These are phyloP conservation scores for Ptyas mucosa DNA, from an alignment of 2,113 vertebrate genomes.

Conservation along the genomic window DNA sequence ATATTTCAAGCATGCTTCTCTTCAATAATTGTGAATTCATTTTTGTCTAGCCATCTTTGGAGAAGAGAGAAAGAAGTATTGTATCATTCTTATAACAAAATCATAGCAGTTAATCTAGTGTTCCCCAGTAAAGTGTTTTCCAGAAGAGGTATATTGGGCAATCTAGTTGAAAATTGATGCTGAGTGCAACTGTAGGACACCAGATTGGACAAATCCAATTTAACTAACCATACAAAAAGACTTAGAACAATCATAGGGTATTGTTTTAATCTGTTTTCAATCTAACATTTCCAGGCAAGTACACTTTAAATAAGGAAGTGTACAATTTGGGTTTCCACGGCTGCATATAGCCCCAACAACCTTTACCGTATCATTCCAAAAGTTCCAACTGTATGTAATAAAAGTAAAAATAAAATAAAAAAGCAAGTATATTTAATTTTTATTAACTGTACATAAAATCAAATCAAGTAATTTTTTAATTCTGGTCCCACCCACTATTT, in stretches of 20 bases:
- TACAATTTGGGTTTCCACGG: background rate
- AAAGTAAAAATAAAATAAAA: background rate
- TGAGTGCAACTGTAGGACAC: background rate
- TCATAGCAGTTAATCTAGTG: conserved; percentile 10
- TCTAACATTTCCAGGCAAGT: background rate
- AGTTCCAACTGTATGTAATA: background rate
- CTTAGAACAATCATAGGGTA: background rate
- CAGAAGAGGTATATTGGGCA: background rate
- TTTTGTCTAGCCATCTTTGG: conserved; percentile 7
- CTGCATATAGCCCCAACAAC: background rate
- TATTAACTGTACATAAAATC: background rate
- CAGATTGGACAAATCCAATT: background rate
- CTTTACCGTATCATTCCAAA: background rate
- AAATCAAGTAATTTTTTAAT: background rate
- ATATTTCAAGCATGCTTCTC: conserved; percentile 26
- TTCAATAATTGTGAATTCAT: conserved; percentile 28
- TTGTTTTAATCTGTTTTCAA: background rate
- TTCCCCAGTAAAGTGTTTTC: background rate
- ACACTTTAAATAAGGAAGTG: background rate
- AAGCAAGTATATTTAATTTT: background rate
- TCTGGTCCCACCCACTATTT: background rate
- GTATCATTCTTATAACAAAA: conserved; percentile 3
- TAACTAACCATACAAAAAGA: background rate
- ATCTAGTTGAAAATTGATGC: background rate
- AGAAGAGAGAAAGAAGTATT: background rate